Percentiles rank a stretch among this genome's conserved stretches.
Evolutionary conservation across 2,797 vertebrate species (phyloP).

Genomic region (Schizopygopsis pylzovi): DNA sequence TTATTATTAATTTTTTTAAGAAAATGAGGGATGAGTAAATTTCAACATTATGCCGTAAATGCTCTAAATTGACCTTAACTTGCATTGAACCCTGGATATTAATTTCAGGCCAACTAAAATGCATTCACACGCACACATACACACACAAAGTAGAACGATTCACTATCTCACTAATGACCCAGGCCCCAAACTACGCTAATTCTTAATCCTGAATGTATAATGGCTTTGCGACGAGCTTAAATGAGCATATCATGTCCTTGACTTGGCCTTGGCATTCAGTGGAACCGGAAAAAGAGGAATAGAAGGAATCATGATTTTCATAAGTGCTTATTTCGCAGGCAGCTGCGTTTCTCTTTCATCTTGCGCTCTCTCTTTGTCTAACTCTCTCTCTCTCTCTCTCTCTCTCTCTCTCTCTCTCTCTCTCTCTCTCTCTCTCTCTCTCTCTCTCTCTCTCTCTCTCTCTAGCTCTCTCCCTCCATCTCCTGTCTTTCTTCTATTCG

Average conservation of each 20-base stretch:
- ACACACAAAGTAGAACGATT: background rate
- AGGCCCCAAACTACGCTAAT: constrained; percentile 46
- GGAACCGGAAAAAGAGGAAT: constrained; percentile 24
- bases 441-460: background rate
- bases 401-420: constrained; percentile 2
- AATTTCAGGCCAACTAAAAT: background rate
- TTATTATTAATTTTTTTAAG: background rate
- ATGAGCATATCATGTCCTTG: constrained; percentile 56
- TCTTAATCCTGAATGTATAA: constrained; percentile 51
- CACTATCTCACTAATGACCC: constrained; percentile 52
- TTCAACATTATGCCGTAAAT: background rate
- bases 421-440: constrained; percentile 1
- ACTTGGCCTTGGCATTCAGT: constrained; percentile 53
- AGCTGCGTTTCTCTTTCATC: constrained; percentile 31
- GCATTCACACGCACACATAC: background rate
- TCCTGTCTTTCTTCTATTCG: constrained; percentile 20
- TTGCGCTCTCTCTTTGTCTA: background rate
- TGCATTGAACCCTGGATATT: background rate
- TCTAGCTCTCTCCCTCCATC: background rate
- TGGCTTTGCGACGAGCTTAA: constrained; percentile 47
- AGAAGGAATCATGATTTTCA: constrained; percentile 29
- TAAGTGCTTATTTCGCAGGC: constrained; percentile 53
- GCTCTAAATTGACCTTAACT: background rate
- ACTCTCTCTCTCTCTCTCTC: background rate
- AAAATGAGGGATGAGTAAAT: background rate